These are phyloP conservation scores for Catotricha subobsoleta DNA, from an alignment of 2,888 invertebrate species.

Conservation along the genomic window DNA sequence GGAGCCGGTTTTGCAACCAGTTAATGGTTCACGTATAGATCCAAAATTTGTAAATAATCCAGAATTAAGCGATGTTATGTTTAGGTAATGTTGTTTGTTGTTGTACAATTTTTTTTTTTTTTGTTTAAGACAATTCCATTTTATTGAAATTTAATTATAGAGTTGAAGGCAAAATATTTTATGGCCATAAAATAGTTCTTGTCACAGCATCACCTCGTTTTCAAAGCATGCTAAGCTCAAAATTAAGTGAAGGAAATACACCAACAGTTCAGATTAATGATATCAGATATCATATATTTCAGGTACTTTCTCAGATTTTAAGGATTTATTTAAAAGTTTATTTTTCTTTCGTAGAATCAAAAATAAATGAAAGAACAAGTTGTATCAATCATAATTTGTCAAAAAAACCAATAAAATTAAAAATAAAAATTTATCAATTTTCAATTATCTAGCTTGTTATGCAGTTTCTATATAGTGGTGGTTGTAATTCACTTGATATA, in stretches of 20 bases:
- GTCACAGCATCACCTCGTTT: conserved; percentile 78
- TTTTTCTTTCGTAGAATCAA: too few relatives aligned
- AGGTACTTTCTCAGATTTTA: too few relatives aligned
- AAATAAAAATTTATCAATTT: too few relatives aligned
- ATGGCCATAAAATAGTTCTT: conserved; percentile 84
- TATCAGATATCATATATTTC: conserved; percentile 81
- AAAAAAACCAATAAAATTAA: too few relatives aligned
- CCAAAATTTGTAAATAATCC: conserved; percentile 89
- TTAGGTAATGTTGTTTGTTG: conserved; percentile 32
- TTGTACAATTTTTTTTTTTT: neutral
- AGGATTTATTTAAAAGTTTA: too few relatives aligned
- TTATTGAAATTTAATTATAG: conserved; percentile 32
- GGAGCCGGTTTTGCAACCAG: conserved; percentile 43
- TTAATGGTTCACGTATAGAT: conserved; percentile 61
- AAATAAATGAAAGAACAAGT: too few relatives aligned
- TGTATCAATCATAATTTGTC: too few relatives aligned
- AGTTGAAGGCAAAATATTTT: conserved; percentile 78
- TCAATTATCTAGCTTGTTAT: conserved; percentile 53
- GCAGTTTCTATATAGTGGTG: conserved; percentile 84
- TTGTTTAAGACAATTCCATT: too few relatives aligned
- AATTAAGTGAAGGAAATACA: conserved; percentile 51
- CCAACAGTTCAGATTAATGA: conserved; percentile 85
- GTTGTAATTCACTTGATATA: conserved; percentile 59
- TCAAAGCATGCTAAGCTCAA: conserved; percentile 66
- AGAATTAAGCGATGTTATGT: conserved; percentile 80